Conservation (phyloP, 2,888 invertebrate species). For the Pseudococcus longispinus region DNA sequence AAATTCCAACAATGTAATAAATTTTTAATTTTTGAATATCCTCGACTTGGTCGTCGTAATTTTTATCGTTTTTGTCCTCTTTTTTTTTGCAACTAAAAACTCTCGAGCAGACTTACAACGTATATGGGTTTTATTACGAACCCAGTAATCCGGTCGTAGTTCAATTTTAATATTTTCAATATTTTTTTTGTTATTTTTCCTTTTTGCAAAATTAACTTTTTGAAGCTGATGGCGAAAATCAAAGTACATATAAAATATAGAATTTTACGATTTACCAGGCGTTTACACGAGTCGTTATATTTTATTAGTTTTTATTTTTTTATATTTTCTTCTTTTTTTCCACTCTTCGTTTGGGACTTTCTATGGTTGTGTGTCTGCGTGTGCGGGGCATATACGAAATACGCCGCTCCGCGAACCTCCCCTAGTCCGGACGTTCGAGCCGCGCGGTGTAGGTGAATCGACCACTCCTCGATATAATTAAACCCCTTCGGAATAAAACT, state of each 20-base stretch:
- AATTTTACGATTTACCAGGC: constrained; percentile 46
- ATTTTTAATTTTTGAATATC: constrained; percentile 9
- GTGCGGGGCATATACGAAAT: neutral
- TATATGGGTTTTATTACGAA: neutral
- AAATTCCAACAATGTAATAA: neutral
- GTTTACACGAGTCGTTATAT: constrained; percentile 37
- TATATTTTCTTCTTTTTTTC: neutral
- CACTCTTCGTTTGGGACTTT: neutral
- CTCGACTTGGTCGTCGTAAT: neutral
- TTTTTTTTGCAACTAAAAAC: neutral
- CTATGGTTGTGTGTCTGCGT: neutral
- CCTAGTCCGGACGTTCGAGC: neutral
- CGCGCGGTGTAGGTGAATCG: constrained; percentile 48
- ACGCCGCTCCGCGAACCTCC: neutral
- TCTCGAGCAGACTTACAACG: neutral
- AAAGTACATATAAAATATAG: constrained; percentile 38
- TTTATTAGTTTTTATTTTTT: constrained; percentile 17
- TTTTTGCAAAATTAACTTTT: constrained; percentile 39
- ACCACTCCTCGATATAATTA: constrained; percentile 55
- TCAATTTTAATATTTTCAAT: constrained; percentile 18
- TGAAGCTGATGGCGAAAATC: constrained; percentile 19
- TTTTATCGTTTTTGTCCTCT: neutral
- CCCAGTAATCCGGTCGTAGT: neutral
- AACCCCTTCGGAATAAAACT: constrained; percentile 55
- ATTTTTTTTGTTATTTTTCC: neutral